phyloP scores from a whole-genome alignment of 2,888 invertebrate genomes.

The Lampropteryx suffumata region DNA sequence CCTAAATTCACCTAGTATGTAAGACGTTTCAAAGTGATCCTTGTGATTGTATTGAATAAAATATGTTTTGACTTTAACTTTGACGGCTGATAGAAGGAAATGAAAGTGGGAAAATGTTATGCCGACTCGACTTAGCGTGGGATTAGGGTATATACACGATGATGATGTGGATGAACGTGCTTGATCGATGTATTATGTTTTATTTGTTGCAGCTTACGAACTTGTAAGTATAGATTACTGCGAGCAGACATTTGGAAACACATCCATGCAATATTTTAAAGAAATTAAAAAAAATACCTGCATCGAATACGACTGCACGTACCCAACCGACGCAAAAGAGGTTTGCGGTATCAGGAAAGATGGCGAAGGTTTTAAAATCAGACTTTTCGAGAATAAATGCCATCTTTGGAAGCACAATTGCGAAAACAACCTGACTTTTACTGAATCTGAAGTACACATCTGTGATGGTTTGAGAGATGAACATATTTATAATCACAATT shows the following conservation, averaged over 20 bases:
- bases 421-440: slow-evolving; percentile 42
- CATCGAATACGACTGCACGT: slow-evolving; percentile 27
- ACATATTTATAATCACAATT: slow-evolving; percentile 1
- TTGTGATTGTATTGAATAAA: no score
- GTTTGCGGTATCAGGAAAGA: slow-evolving; percentile 58
- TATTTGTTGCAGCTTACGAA: slow-evolving; percentile 26
- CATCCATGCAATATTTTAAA: background rate
- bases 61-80: no score
- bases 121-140: no score
- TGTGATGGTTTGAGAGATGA: slow-evolving; percentile 43
- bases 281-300: slow-evolving; percentile 30
- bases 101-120: no score
- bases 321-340: slow-evolving; percentile 20
- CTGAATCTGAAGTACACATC: slow-evolving; percentile 48
- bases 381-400: slow-evolving; percentile 57
- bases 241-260: slow-evolving; percentile 31
- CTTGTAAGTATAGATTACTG: slow-evolving; percentile 45
- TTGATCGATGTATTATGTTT: no score
- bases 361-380: slow-evolving; percentile 54
- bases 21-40: no score
- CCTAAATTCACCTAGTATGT: no score
- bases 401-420: slow-evolving; percentile 56
- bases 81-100: no score
- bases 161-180: no score
- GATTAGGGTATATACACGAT: no score